phyloP scores from a whole-genome alignment of 2,888 invertebrate species.

The Calliphora vomitoria region DNA sequence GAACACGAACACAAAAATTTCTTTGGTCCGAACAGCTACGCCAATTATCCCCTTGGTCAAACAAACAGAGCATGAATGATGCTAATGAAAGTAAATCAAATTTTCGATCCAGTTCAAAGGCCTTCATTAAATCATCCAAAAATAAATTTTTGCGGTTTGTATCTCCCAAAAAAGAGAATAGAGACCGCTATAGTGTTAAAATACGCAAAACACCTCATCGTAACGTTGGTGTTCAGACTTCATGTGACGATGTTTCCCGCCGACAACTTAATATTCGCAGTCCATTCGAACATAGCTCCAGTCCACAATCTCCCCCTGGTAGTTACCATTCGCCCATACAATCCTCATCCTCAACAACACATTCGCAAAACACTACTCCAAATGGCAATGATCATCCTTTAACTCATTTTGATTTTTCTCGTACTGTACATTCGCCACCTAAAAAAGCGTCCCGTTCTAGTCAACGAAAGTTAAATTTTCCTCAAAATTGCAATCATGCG shows the following conservation, averaged over 20 bases:
- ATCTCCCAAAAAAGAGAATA: constrained; percentile 80
- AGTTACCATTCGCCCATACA: constrained; percentile 82
- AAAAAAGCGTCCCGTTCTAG: constrained; percentile 76
- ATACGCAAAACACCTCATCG: constrained; percentile 71
- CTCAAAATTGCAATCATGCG: constrained; percentile 62
- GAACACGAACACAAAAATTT: constrained; percentile 76
- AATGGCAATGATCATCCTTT: constrained; percentile 59
- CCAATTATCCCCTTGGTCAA: constrained; percentile 81
- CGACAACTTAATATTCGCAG: background rate
- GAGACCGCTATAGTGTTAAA: constrained; percentile 39
- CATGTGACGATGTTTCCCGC: constrained; percentile 72
- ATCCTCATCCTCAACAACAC: constrained; percentile 71
- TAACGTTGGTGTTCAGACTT: constrained; percentile 81
- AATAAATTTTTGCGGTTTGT: constrained; percentile 82
- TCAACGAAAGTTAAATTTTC: constrained; percentile 79
- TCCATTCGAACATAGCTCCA: constrained; percentile 4
- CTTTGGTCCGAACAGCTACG: constrained; percentile 80
- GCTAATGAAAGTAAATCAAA: constrained; percentile 1
- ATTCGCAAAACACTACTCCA: constrained; percentile 50
- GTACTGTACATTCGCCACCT: constrained; percentile 81
- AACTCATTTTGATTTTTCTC: constrained; percentile 81
- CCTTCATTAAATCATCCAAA: constrained; percentile 81
- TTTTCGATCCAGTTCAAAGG: constrained; percentile 76
- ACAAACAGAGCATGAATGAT: constrained; percentile 71
- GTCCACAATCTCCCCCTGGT: constrained; percentile 81